Evolutionary conservation across 1,140 invertebrate species (phyloP), one percentile per base, ranked within the genome.

Genomic region (Neodiprion pinetum): DNA sequence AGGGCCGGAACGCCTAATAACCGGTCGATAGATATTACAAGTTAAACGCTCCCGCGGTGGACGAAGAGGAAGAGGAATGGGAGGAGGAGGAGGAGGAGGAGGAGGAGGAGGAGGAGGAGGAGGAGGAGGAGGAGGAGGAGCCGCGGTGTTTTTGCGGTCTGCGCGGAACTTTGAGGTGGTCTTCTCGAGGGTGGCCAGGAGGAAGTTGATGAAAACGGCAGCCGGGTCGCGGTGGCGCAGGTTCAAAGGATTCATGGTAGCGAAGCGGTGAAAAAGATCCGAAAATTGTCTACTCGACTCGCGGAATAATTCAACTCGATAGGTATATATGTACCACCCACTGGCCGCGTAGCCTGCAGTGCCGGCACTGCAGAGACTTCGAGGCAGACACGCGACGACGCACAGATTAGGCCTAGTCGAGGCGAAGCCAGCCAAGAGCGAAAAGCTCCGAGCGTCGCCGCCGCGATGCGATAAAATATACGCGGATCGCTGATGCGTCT

Each of bases 1-100:
- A 40, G 28, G 28, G 28, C 28, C 28, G 61, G 66, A 66, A 70
- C 70, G 69, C 69, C 70, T 71, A 73, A 17, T 17, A 74, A 74
- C 66, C 70, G 73, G 53, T 61, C 73, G 73, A 73, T 73, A 40
- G n/a, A n/a, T 67, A 73, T 73, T 67, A 73, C 67, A 67, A 65
- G 69, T 73, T 66, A 40, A 40, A 40, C 7, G 7, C 4, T 48
- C 40, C 7, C 17, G 61, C 4, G 11, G n/a, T 61, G 8, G 11
- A 21, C 7, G 12, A 61, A 65, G 72, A 14, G 40, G 21, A n/a
- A 47, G 5, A n/a, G n/a, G 7, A n/a, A 10, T 4, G 23, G 9
- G 12, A 14, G 48, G 40, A n/a, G 40, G 12, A 7, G 11, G 48
- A 61, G 14, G 17, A 23, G 40, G 66, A 48, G 7, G n/a, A n/a